A percentile compares a stretch with the other conserved stretches of the same genome.
Evolutionary conservation across 2,113 vertebrate genomes (phyloP).

Genomic region (Sinocyclocheilus maitianheensis): DNA sequence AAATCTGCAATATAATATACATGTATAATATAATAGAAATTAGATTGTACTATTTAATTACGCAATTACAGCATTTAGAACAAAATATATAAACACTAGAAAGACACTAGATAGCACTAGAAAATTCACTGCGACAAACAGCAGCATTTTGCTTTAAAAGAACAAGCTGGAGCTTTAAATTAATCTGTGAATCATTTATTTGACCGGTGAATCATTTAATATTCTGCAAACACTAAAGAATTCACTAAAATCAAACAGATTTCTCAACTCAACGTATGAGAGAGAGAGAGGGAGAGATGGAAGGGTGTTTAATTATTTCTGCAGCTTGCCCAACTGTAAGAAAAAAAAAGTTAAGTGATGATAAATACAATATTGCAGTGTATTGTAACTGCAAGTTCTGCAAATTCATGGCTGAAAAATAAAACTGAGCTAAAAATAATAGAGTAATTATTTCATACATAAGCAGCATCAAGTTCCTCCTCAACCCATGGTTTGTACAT

Average conservation of each 20-base stretch:
- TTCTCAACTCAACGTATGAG: neutral
- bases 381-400: neutral
- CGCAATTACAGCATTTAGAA: neutral
- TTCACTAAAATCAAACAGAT: neutral
- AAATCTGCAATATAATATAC: neutral
- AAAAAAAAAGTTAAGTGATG: neutral
- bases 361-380: neutral
- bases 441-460: neutral
- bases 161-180: neutral
- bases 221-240: neutral
- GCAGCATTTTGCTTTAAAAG: neutral
- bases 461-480: neutral
- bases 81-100: neutral
- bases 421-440: neutral
- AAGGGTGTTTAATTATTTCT: neutral
- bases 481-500: neutral
- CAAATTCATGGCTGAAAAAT: neutral
- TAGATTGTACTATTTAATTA: neutral
- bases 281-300: neutral
- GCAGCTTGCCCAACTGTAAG: neutral
- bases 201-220: neutral
- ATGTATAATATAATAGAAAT: neutral
- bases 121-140: neutral
- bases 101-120: neutral
- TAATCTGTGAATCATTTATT: neutral